Base-by-base conservation (phyloP, 2,113 vertebrate genomes). In the Siniperca chuatsi region DNA sequence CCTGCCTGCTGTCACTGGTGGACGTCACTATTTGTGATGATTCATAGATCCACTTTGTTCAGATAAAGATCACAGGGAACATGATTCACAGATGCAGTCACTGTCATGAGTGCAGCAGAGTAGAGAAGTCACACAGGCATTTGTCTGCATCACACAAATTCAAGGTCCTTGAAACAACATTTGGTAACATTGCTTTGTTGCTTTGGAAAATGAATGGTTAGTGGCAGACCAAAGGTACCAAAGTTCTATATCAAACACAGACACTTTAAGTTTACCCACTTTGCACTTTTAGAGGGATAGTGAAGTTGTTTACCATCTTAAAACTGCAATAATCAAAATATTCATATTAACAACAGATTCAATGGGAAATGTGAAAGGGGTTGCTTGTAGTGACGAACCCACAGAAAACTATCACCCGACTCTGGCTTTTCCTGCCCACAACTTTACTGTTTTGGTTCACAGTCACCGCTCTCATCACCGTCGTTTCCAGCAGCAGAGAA, bases 1-100 rank as follows among this genome's bases (percentile, higher is more conserved):
- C 64, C 20, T 16, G 66, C 64, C 20, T 62, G 75, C n/a, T 60
- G 58, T 71, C 33, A 12, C 57, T 7, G 33, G 15, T 42, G 76
- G 48, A 86, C 33, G 60, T 78, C 82, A 82, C 55, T 33, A 6
- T 21, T 57, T 40, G 48, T 9, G 64, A 72, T 78, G 86, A 90
- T 62, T 90, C 79, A 86, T 8, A 44, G 40, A 69, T 1, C 5
- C 58, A 35, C 40, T 52, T 23, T 50, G 48, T 18, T 75, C 87
- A 62, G 42, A 35, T 29, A 46, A 13, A 66, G 64, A 79, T 72
- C 54, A 66, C 73, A 86, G 68, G 12, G 57, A 80, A 42, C 42
- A 12, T 68, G 69, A 75, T 54, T 83, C 81, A 75, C 52, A 33
- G 68, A 2, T 20, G 35, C 10, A 50, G 33, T 57, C 68, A 20